Base-by-base conservation (phyloP, 2,113 vertebrate genomes). In the Aramus guarauna region DNA sequence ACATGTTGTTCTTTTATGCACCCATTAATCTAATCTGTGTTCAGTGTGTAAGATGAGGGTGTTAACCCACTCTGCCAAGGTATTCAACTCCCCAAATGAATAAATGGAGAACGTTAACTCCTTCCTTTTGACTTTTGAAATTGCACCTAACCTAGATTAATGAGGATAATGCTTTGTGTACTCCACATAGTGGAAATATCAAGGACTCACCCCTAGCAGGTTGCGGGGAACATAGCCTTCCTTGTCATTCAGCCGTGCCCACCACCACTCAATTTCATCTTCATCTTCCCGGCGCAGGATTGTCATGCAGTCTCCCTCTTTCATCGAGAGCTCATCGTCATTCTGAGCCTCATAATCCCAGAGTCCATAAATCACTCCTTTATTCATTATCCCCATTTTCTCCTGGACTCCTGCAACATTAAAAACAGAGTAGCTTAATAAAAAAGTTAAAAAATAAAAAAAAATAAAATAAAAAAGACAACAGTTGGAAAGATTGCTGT, bases 321-420 rank as follows among this genome's bases (percentile, higher is more conserved):
- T 98, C 97, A 99, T 98, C 0, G 95, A 85, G 68, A 99, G 98
- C 91, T 99, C 99, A 3, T 99, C 99, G 0, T 98, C 97, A 9
- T 98, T 98, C 93, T 99, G 98, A 47, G 98, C 95, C 20, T 97
- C 97, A 11, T 99, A 99, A 92, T 99, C 99, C 99, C 99, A 99
- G 41, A 99, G 98, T 0, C 98, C 98, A 11, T 99, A 99, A 73
- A 99, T 99, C 92, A 99, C 98, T 3, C 99, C 99, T 88, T 99
- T 98, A 97, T 99, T 99, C 99, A 99, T 99, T 92, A 99, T 99
- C 37, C 99, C 99, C 99, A 99, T 99, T 95, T 99, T 99, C 98
- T 99, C 99, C 98, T 99, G 99, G 24, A 99, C 99, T 32, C 99
- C 99, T 99, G 89, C 24, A 82, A 64, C 16, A 26, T 14, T 39